Conservation (phyloP, 2,888 invertebrate genomes). For the Rhodophaea formosa region DNA sequence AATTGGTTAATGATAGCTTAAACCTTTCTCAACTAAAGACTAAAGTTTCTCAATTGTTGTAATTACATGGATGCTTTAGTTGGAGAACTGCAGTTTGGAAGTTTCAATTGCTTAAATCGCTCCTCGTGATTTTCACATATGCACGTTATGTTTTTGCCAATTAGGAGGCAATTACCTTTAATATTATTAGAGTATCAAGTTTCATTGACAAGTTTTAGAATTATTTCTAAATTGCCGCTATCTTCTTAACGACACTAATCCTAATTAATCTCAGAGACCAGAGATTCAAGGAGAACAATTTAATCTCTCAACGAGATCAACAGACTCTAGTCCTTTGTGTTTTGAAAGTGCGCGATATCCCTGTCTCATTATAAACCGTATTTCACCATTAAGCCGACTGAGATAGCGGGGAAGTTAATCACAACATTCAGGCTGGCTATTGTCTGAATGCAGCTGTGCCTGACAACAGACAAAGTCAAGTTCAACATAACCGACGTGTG, state of each 20-base stretch:
- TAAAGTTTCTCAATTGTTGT: conserved; percentile 8
- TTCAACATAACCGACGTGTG: conserved; percentile 55
- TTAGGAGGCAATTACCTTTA: neutral
- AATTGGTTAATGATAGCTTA: conserved; percentile 8
- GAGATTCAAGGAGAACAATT: neutral
- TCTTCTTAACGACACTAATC: neutral
- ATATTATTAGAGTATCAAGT: neutral
- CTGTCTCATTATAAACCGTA: conserved; percentile 20
- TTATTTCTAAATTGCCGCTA: neutral
- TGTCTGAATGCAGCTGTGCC: conserved; percentile 59
- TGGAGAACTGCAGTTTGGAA: conserved; percentile 1
- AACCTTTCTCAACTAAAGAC: conserved; percentile 2
- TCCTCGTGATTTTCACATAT: neutral
- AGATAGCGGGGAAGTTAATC: conserved; percentile 41
- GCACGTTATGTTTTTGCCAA: neutral
- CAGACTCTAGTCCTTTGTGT: conserved; percentile 1
- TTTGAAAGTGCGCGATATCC: conserved; percentile 7
- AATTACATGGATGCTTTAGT: conserved; percentile 8
- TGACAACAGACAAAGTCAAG: conserved; percentile 58
- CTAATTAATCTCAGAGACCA: neutral
- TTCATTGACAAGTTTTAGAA: neutral
- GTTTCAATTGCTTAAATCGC: conserved; percentile 4
- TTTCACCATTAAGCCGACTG: conserved; percentile 19
- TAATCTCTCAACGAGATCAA: neutral
- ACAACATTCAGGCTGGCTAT: conserved; percentile 50